Conservation (phyloP, 1,140 invertebrate genomes). For the Drosophila carrolli region DNA sequence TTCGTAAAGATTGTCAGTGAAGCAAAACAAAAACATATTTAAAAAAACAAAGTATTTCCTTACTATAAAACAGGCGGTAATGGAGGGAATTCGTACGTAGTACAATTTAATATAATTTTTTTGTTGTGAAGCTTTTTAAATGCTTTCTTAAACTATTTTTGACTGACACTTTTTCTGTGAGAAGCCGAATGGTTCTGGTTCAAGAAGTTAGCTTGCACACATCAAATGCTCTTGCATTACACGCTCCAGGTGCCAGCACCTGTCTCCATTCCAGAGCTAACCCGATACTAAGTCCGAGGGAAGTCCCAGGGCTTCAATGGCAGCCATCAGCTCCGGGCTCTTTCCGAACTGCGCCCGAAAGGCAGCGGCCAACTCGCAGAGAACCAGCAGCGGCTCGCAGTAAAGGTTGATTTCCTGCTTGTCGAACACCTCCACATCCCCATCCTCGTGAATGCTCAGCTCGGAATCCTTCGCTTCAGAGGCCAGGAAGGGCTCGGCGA, state of each 20-base stretch:
- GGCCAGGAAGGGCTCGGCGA: constrained; percentile 47
- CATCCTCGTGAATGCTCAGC: not conserved
- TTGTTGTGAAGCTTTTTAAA: too few species aligned
- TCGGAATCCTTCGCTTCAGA: not conserved
- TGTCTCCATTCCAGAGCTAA: not conserved
- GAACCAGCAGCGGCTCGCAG: constrained; percentile 56
- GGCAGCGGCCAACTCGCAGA: constrained; percentile 8
- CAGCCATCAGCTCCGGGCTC: not conserved
- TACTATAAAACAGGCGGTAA: too few species aligned
- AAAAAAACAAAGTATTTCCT: too few species aligned
- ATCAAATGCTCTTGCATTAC: not conserved
- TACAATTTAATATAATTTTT: too few species aligned
- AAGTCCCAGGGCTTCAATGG: constrained; percentile 3
- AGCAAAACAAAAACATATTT: too few species aligned
- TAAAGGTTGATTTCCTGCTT: constrained; percentile 73
- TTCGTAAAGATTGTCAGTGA: too few species aligned
- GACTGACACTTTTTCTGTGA: too few species aligned
- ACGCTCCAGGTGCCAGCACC: not conserved
- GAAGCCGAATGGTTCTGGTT: not conserved
- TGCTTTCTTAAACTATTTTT: too few species aligned
- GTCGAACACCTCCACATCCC: constrained; percentile 66
- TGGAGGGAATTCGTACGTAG: too few species aligned
- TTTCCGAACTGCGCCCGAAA: constrained; percentile 1
- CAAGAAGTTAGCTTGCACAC: not conserved
- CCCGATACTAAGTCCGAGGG: not conserved